Base-by-base conservation (phyloP, 2,113 vertebrate genomes). In the Lutjanus erythropterus region DNA sequence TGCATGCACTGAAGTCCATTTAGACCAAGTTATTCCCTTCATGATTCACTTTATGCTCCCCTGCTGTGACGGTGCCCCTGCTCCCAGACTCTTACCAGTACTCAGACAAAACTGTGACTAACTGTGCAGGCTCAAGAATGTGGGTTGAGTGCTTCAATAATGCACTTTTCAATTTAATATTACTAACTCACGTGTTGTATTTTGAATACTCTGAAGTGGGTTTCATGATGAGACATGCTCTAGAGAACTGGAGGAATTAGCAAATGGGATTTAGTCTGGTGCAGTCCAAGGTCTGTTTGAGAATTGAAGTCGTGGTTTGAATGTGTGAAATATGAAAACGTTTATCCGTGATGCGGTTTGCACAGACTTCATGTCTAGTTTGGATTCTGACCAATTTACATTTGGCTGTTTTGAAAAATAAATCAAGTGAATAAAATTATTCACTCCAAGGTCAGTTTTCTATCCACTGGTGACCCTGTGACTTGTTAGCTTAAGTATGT, bases 211-310 rank as follows among this genome's bases (percentile, higher is more conserved):
- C 23, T 70, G 66, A 47, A 59, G 15, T 64, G 33, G 52, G 37
- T 72, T 75, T 71, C 21, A 41, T 60, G 42, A 74, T 39, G 2
- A 75, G 58, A 69, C 69, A 49, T 41, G 21, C 46, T 27, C 44
- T 10, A 21, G 64, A 69, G 62, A 81, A 47, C 56, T 61, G 39
- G n/a, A 49, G 6, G 53, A 77, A 78, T 82, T 78, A 44, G 78
- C 3, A 41, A 71, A 84, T 81, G 27, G 21, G 37, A 82, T 84
- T 84, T 35, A 44, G 31, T 50, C 5, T 58, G 74, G 84, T 84
- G 42, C 50, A 69, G 75, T 85, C 67, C 72, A 46, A 69, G 35
- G 42, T 16, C 52, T 71, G n/a, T 78, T 77, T 80, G 19, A 52
- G 37, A 75, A 69, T 49, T 75, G 14, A 61, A 73, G 66, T 80